Conservation (phyloP, 2,888 invertebrate species). For the Drosophila birchii region DNA sequence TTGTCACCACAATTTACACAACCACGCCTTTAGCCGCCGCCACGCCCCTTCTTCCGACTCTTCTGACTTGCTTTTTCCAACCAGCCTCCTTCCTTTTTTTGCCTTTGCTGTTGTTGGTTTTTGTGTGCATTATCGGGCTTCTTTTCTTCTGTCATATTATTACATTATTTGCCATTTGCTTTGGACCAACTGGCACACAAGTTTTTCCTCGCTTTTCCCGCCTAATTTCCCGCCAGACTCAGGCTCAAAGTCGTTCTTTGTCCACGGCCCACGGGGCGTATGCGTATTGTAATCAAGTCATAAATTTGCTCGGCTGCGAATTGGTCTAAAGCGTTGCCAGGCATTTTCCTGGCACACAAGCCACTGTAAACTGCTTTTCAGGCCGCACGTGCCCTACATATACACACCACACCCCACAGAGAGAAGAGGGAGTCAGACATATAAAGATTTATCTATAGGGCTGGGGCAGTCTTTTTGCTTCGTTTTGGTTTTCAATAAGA, state of each 20-base stretch:
- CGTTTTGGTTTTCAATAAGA: slow-evolving; percentile 71
- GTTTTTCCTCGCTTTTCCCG: slow-evolving; percentile 10
- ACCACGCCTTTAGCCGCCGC: slow-evolving; percentile 29
- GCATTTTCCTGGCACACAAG: slow-evolving; percentile 37
- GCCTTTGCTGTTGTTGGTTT: slow-evolving; percentile 16
- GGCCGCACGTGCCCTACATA: slow-evolving; percentile 58
- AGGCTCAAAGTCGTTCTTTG: slow-evolving; percentile 10
- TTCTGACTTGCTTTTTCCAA: slow-evolving; percentile 1
- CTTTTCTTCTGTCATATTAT: slow-evolving; percentile 56
- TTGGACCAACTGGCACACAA: slow-evolving; percentile 37
- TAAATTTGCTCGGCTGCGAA: slow-evolving; percentile 62
- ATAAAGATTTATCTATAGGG: slow-evolving; percentile 32
- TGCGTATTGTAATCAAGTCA: slow-evolving; percentile 75
- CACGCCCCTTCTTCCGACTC: slow-evolving; percentile 3
- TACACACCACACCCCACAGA: neutral
- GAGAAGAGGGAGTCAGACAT: slow-evolving; percentile 20
- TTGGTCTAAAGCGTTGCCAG: slow-evolving; percentile 45
- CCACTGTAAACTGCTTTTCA: slow-evolving; percentile 55
- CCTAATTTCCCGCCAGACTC: slow-evolving; percentile 27
- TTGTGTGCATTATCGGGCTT: slow-evolving; percentile 36
- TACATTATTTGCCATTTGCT: slow-evolving; percentile 74
- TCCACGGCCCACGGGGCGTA: slow-evolving; percentile 29
- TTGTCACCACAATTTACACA: slow-evolving; percentile 67
- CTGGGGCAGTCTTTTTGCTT: slow-evolving; percentile 51
- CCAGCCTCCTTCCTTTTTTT: slow-evolving; percentile 3